phyloP scores from a whole-genome alignment of 2,797 vertebrate species.

The Thripadectes ignobilis region DNA sequence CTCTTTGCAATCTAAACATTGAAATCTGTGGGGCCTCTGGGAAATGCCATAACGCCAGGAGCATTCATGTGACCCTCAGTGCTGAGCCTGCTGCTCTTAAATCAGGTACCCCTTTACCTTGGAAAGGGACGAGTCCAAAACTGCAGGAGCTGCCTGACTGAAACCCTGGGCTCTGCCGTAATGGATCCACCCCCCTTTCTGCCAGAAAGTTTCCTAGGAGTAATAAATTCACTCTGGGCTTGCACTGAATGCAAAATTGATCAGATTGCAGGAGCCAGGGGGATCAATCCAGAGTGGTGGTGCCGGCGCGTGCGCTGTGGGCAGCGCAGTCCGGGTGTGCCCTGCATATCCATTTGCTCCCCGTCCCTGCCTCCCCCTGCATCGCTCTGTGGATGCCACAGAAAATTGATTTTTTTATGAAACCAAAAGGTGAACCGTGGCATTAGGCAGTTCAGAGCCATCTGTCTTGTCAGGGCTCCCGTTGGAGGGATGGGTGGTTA shows the following conservation, averaged over 20 bases:
- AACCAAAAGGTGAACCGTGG: not conserved
- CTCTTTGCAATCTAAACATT: not conserved
- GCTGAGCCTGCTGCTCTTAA: not conserved
- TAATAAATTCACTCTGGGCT: conserved; percentile 16
- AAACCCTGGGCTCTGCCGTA: not conserved
- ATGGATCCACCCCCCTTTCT: not conserved
- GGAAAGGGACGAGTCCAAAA: not conserved
- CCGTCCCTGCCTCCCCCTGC: not conserved
- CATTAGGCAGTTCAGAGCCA: not conserved
- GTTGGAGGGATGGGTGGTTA: not conserved
- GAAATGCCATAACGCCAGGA: not conserved
- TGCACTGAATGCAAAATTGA: conserved; percentile 31
- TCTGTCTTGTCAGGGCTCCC: not conserved
- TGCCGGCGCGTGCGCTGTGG: not conserved
- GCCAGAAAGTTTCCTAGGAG: conserved; percentile 22
- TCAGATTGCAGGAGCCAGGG: not conserved
- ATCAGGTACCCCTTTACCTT: not conserved
- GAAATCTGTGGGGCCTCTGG: not conserved
- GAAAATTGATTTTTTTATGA: not conserved
- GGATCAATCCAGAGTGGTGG: not conserved
- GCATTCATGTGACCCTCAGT: not conserved
- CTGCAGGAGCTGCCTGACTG: not conserved
- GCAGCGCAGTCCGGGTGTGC: not conserved
- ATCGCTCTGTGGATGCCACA: not conserved
- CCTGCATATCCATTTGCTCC: not conserved